Evolutionary conservation across 2,888 invertebrate species (phyloP).

Genomic region (Heliconius cydno): DNA sequence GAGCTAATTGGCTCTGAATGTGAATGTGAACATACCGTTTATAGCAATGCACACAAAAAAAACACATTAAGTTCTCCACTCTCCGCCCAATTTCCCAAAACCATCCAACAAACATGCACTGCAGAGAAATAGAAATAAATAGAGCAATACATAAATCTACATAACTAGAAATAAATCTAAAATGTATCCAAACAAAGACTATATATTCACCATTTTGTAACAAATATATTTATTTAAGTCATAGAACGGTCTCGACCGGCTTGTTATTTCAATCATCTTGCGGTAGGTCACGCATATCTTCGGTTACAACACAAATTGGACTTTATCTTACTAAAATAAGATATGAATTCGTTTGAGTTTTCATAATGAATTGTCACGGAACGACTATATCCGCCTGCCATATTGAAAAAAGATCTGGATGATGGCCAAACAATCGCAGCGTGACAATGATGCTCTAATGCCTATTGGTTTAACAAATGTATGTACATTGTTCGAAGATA

Average conservation of each 20-base stretch:
- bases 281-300: slow-evolving; percentile 34
- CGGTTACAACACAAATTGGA: slow-evolving; percentile 1
- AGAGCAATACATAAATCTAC: neutral
- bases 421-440: slow-evolving; percentile 28
- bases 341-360: neutral
- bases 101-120: too few species aligned
- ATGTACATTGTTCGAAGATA: neutral
- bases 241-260: slow-evolving; percentile 19
- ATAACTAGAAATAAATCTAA: neutral
- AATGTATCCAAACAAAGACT: neutral
- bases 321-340: neutral
- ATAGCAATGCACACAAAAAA: too few species aligned
- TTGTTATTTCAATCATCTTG: slow-evolving; percentile 32
- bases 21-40: too few species aligned
- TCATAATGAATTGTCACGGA: slow-evolving; percentile 20
- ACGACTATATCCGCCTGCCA: slow-evolving; percentile 32
- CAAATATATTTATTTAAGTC: slow-evolving; percentile 14
- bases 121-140: neutral
- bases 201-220: neutral
- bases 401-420: slow-evolving; percentile 36
- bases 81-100: too few species aligned
- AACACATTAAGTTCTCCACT: too few species aligned
- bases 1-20: too few species aligned
- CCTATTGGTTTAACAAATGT: neutral
- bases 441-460: neutral